Base-by-base conservation (phyloP, 2,888 invertebrate species). In the Exephanes ischioxanthus region DNA sequence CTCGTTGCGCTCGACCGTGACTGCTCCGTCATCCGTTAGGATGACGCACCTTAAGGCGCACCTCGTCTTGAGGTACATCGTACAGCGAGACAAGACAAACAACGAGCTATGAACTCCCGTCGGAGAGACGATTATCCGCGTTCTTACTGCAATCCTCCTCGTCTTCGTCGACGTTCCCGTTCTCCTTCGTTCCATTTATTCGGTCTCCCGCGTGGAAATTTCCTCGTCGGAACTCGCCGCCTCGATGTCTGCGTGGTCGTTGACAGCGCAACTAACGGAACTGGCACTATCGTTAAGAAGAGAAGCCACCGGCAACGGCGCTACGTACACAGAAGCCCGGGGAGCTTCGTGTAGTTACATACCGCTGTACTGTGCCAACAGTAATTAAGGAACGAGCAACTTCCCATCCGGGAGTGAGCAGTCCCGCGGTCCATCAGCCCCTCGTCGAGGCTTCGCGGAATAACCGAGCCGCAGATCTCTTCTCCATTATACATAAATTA, bases 321-420 rank as follows among this genome's bases (percentile, higher is more conserved):
- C 63, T 48, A 30, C 45, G 30, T 33, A 30, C n/a, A n/a, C 19
- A 48, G 72, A 61, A 83, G 33, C 53, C 55, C 45, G 41, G 41
- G 41, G 73, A 53, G 55, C 41, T 81, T 48, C 33, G 48, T 9
- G 26, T 16, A 26, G 41, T 33, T 76, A 48, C 48, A 19, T 68
- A 61, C 22, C 33, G 41, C 79, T 76, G 58, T 45, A 67, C 78
- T 75, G 66, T 58, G 79, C 82, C 75, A 85, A 82, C 76, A 82
- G 82, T 82, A 85, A 85, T 85, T 85, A 85, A 85, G 82, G 67
- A 79, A 79, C 70, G 75, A 58, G 75, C 73, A 80, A 61, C 72
- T 68, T 66, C 45, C 45, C 67, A 66, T 66, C 26, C 73, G 6
- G 51, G 67, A 76, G 71, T 77, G 61, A 58, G 33, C 80, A 58